Conservation (phyloP, 2,797 vertebrate species). For the Phoebastria nigripes region DNA sequence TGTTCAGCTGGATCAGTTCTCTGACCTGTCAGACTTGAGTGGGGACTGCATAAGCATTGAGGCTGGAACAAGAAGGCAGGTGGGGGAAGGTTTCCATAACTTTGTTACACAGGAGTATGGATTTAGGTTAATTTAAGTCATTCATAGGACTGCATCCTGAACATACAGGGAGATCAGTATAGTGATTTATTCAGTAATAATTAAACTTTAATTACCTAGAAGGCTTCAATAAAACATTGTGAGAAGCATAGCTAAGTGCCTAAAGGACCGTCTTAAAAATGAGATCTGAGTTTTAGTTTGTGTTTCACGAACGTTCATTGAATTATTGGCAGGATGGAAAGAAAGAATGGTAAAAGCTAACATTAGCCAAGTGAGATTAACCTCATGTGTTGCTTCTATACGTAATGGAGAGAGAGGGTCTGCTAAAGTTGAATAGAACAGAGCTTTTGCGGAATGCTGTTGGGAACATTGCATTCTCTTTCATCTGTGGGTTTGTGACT, state of each 20-base stretch:
- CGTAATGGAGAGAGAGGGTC: not conserved
- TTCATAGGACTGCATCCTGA: not conserved
- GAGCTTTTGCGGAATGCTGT: not conserved
- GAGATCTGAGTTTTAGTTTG: not conserved
- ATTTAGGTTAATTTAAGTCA: not conserved
- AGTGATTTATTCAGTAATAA: constrained; percentile 9
- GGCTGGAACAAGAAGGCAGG: not conserved
- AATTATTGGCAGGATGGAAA: not conserved
- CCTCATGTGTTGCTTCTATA: not conserved
- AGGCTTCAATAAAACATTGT: not conserved
- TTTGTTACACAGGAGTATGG: not conserved
- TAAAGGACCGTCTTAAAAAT: not conserved
- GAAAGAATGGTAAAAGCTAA: not conserved
- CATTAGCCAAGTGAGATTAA: not conserved
- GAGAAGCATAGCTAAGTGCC: not conserved
- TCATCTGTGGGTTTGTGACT: not conserved
- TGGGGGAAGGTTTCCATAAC: not conserved
- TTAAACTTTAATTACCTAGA: not conserved
- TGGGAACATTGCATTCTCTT: not conserved
- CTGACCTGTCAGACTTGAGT: not conserved
- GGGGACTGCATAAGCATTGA: not conserved
- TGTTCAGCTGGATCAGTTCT: not conserved
- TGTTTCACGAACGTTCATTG: not conserved
- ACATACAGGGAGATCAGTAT: not conserved
- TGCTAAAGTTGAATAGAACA: not conserved